Percentiles rank a stretch among this genome's conserved stretches.
phyloP scores from a whole-genome alignment of 92 coral and sea anemone species.

The Ricordea florida region DNA sequence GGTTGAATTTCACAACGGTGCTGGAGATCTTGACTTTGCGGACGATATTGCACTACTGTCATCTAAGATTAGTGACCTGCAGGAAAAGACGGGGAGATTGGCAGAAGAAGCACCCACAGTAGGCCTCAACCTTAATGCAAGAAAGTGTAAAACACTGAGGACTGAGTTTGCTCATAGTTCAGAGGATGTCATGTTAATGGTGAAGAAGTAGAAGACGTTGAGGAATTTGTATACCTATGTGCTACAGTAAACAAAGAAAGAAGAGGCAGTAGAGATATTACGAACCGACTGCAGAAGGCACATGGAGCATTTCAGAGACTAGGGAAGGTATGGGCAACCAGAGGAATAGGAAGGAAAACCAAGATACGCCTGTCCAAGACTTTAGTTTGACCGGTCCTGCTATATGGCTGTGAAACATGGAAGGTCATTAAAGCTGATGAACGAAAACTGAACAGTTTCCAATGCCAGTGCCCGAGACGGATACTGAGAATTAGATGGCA shows the following conservation, averaged over 20 bases:
- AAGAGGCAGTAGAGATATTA: constrained; percentile 34
- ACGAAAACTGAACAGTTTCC: constrained; percentile 11
- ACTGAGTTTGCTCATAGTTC: constrained; percentile 9
- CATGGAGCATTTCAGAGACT: constrained; percentile 27
- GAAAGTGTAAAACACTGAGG: constrained; percentile 30
- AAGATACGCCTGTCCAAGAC: constrained; percentile 31
- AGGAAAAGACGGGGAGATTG: constrained; percentile 35
- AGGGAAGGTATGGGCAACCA: constrained; percentile 15
- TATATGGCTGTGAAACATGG: constrained; percentile 31
- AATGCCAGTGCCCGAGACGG: constrained; percentile 1
- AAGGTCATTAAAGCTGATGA: constrained; percentile 15
- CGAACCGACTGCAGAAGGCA: constrained; percentile 27
- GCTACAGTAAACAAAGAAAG: constrained; percentile 25
- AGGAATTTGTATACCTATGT: constrained; percentile 23
- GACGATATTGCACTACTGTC: constrained; percentile 16
- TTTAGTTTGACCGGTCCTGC: constrained; percentile 24
- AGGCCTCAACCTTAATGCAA: constrained; percentile 24
- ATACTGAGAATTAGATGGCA: constrained; percentile 6
- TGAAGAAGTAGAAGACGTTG: constrained; percentile 26
- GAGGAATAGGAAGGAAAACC: constrained; percentile 27
- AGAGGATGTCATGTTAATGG: constrained; percentile 31
- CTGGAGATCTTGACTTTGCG: constrained; percentile 35
- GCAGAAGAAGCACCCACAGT: constrained; percentile 25
- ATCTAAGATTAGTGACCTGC: constrained; percentile 20
- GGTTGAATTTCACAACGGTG: constrained; percentile 21